Base-by-base conservation (phyloP, 2,113 vertebrate genomes). In the Aphelocoma coerulescens region DNA sequence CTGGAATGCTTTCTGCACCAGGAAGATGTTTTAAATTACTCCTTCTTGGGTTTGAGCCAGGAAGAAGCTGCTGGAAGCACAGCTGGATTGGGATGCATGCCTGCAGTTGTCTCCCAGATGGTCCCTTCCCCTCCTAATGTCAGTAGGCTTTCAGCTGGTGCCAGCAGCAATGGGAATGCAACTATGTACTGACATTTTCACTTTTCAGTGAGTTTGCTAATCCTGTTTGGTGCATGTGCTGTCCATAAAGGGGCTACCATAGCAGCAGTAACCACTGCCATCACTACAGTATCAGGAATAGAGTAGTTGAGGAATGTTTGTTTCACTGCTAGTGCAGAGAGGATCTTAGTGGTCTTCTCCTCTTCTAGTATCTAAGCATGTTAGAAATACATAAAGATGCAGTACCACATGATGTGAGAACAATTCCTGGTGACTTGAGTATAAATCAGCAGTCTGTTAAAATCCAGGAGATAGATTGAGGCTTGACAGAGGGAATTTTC, bases 11-110 rank as follows among this genome's bases (percentile, higher is more conserved):
- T 93, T 85, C 54, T 93, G 62, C 30, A 51, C n/a, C 23, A 90
- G 71, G 67, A 94, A 39, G 27, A 65, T 85, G 41, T 88, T 89
- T 79, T 55, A 85, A 91, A 89, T 85, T 75, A 73, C 61, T 89
- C 14, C 13, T 54, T 22, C 35, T 73, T 96, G 85, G 43, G 43
- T 73, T 61, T 66, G 46, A 94, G 87, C 87, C 81, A 90, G 74
- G 51, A 83, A 93, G 89, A 91, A 94, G 85, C 74, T 94, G 66
- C 85, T 95, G 71, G 89, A 94, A 94, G 43, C 85, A 62, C 87
- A 95, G 66, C 81, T 95, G 74, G 89, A 91, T 58, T 83, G 71
- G 78, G 58, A 76, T 79, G 49, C 18, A 10, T 94, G 84, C 77
- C 62, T 91, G 62, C 69, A 82, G 62, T 96, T 88, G 71, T 89